phyloP scores from a whole-genome alignment of 2,113 vertebrate genomes.

The Cephalopterus ornatus region DNA sequence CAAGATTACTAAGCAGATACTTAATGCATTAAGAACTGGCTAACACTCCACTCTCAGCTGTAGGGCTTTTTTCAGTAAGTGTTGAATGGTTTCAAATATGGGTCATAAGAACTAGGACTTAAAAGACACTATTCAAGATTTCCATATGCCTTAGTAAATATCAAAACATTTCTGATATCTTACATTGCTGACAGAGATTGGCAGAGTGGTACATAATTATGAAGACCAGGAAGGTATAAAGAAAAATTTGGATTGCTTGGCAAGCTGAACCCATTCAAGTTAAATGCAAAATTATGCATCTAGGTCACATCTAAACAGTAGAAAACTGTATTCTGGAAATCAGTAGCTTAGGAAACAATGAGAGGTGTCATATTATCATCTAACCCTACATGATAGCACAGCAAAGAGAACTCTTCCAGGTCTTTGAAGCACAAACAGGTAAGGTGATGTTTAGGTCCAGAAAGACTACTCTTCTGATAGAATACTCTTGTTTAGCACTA shows the following conservation, averaged over 20 bases:
- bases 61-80: background rate
- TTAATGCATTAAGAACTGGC: background rate
- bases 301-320: conserved; percentile 48
- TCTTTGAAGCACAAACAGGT: conserved; percentile 8
- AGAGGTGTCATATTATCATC: conserved; percentile 47
- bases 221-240: conserved; percentile 50
- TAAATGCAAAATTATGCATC: conserved; percentile 66
- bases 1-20: background rate
- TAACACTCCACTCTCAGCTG: background rate
- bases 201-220: conserved; percentile 43
- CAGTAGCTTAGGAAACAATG: conserved; percentile 55
- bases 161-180: conserved; percentile 32
- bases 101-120: background rate
- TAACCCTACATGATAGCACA: background rate
- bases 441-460: background rate
- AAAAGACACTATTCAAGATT: conserved; percentile 11
- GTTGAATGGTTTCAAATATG: background rate
- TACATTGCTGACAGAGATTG: conserved; percentile 12
- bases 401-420: conserved; percentile 1
- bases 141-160: conserved; percentile 16
- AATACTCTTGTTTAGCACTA: background rate
- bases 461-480: background rate
- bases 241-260: conserved; percentile 36
- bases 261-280: conserved; percentile 36
- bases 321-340: conserved; percentile 38